Conservation (phyloP, 2,113 vertebrate species). For the Sarotherodon lohbergeri region DNA sequence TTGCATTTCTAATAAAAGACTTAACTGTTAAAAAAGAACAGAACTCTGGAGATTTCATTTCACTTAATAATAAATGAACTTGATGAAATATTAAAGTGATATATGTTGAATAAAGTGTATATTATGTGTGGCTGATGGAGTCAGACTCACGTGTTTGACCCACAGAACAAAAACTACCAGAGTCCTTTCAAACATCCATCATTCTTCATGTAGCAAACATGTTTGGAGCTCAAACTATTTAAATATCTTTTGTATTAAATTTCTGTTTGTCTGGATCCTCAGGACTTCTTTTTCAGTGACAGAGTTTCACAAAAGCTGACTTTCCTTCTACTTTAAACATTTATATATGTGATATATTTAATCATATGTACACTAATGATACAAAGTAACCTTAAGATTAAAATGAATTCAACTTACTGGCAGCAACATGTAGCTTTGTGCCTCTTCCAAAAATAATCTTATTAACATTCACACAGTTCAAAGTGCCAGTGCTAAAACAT, state of each 20-base stretch:
- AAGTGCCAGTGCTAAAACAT: rapidly evolving
- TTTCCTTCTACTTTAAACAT: rapidly evolving
- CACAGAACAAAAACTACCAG: background rate
- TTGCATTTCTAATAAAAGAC: background rate
- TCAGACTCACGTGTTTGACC: background rate
- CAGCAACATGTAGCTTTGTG: background rate
- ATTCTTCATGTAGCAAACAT: background rate
- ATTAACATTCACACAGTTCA: slow-evolving; percentile 4
- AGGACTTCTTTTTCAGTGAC: background rate
- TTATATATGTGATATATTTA: background rate
- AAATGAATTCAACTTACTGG: background rate
- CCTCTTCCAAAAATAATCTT: background rate
- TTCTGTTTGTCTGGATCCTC: background rate
- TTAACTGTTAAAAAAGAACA: background rate
- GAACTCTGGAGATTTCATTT: rapidly evolving
- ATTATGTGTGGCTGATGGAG: rapidly evolving
- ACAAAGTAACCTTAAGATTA: background rate
- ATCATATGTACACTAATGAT: rapidly evolving
- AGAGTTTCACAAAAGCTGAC: background rate
- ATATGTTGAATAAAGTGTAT: rapidly evolving
- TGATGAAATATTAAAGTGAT: background rate
- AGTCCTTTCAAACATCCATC: background rate
- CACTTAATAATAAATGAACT: background rate
- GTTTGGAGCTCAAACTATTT: background rate
- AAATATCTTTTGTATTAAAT: rapidly evolving